Percentiles rank a stretch among this genome's conserved stretches.
Conservation (phyloP, 1,140 invertebrate species). For the Paramacrobiotus metropolitanus region DNA sequence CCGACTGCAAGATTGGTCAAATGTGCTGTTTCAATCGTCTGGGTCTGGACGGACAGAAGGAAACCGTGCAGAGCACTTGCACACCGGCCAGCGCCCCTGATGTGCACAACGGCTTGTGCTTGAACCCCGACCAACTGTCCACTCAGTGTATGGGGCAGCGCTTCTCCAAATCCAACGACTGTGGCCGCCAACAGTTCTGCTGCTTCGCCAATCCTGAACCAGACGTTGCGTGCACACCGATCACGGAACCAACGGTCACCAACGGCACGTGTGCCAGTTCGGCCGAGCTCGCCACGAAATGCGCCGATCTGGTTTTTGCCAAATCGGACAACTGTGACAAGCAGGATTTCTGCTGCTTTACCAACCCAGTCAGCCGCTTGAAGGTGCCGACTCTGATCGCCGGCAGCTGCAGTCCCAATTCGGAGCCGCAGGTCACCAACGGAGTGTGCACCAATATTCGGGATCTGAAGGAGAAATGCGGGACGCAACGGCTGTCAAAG, state of each 20-base stretch:
- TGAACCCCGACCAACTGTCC: not conserved
- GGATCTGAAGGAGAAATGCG: not conserved
- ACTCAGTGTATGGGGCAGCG: not conserved
- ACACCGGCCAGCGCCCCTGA: not conserved
- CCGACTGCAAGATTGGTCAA: not conserved
- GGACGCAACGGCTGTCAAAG: not conserved
- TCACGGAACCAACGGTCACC: not conserved
- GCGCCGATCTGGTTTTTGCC: not conserved
- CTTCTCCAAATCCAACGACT: not conserved
- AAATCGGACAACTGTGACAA: not conserved
- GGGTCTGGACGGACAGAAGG: not conserved
- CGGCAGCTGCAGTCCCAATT: not conserved
- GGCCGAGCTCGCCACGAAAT: not conserved
- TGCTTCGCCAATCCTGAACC: not conserved
- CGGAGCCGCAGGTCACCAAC: not conserved
- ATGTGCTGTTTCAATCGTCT: not conserved
- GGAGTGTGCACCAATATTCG: not conserved
- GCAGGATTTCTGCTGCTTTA: not conserved
- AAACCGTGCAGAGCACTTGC: not conserved
- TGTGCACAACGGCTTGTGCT: not conserved
- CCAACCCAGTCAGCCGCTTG: not conserved
- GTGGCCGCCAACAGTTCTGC: not conserved
- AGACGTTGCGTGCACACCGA: not conserved
- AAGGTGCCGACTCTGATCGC: not conserved
- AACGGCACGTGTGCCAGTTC: not conserved